Evolutionary conservation across 1,140 invertebrate species (phyloP), one percentile per base, ranked within the genome.

Genomic region (Rhagoletis zephyria): DNA sequence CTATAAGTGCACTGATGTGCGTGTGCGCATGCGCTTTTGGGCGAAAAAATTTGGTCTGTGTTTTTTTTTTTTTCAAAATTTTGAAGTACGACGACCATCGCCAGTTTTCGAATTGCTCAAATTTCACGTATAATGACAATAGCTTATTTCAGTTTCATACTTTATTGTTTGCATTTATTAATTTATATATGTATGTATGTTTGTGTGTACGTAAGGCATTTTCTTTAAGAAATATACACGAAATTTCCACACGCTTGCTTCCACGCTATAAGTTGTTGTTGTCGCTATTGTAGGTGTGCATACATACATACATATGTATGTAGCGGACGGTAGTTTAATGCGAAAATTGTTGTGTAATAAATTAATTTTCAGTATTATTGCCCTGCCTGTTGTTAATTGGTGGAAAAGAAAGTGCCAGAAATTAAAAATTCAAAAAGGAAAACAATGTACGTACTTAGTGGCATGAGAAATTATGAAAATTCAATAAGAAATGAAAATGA

Each of bases 321-420:
- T 67, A 2, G n/a, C 64, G 10, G 30, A 10, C 10, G 5, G 51
- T 56, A 42, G 4, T 74, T 30, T 74, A 42, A 74, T 74, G 30
- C 30, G 67, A 74, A 74, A 74, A 74, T 74, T 74, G 67, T 74
- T 74, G 67, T 42, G 42, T 74, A 74, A 74, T 74, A 74, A 74
- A 74, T 74, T 74, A 30, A 74, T 74, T 74, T 74, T 74, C 30
- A 45, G 30, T 74, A 56, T 56, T 56, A 56, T 56, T 56, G 51
- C 51, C 1, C 51, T 74, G 14, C 9, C 40, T 19, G 42, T 6
- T 19, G 42, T 6, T 74, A 74, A 74, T 74, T 74, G 67, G 30
- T 42, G 3, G 67, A 74, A 74, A 42, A 74, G 67, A 74, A 74
- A 74, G 67, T 74, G 67, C 67, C 4, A 74, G 67, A 30, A 85